Base-by-base conservation (phyloP, 2,888 invertebrate genomes). In the Cistogaster globosa region DNA sequence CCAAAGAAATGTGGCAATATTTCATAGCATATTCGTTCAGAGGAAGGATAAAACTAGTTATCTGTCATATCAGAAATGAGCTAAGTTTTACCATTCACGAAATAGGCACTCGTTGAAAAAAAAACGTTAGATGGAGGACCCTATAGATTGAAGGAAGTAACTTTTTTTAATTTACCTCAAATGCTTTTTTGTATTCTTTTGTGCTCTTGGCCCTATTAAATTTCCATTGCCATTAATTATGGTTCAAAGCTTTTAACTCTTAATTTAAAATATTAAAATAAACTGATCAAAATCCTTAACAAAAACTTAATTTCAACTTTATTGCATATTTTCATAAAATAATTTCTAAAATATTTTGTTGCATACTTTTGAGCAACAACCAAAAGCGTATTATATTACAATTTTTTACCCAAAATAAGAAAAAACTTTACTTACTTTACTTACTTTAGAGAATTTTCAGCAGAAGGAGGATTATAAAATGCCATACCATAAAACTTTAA, bases 291-390 rank as follows among this genome's bases (percentile, higher is more conserved):
- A 51, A 36, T 18, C 2, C 20, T 16, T 20, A 20, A 1, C 45
- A 18, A 38, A 57, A 57, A 75, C 45, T 75, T 62, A 1, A 48
- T 14, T 38, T 3, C n/a, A 48, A 60, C 42, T 68, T 62, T 62
- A 62, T 78, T 62, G 69, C 69, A 78, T 69, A 69, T 69, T 69
- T 78, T 16, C 42, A 14, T 62, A 26, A 58, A 18, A 51, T 45
- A 80, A 65, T 58, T 58, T 60, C 58, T 2, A 42, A 42, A 51
- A 18, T 18, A 58, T 80, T 63, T 53, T 67, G 42, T 67, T 58
- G 60, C 80, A 74, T 79, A 68, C 72, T 60, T 80, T 80, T 32
- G 26, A 12, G 55, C 62, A 45, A 26, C 14, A 60, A 68, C 22
- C 42, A 55, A 42, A n/a, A 72, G 18, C 3, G 57, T 7, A 22